These are phyloP conservation scores for Scalopus aquaticus DNA, from an alignment of 2,113 vertebrate genomes.

Conservation along the genomic window DNA sequence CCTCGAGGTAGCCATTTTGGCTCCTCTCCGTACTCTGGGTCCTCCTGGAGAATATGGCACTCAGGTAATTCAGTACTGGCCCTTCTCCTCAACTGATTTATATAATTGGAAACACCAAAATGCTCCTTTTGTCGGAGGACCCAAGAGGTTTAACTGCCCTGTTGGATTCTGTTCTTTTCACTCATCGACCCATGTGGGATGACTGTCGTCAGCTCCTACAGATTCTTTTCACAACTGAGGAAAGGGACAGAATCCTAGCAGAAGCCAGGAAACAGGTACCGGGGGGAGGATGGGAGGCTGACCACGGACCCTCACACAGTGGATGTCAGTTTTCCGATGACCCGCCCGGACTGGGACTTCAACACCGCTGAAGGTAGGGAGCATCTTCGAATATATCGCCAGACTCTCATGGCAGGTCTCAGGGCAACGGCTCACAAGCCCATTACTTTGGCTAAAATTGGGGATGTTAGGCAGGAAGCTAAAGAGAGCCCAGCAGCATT, in stretches of 20 bases:
- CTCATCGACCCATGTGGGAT: neutral
- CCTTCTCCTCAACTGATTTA: neutral
- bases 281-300: neutral
- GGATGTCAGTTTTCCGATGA: rapidly evolving
- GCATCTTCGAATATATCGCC: neutral
- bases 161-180: neutral
- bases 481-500: neutral
- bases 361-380: neutral
- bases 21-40: too few relatives aligned
- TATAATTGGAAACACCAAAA: neutral
- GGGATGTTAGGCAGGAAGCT: too few relatives aligned
- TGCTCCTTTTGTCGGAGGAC: neutral
- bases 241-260: neutral
- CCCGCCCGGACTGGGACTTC: neutral
- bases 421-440: rapidly evolving
- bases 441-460: neutral
- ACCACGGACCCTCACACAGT: neutral
- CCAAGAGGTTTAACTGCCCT: neutral
- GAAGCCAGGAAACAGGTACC: neutral
- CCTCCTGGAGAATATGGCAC: too few relatives aligned
- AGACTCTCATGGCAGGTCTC: neutral
- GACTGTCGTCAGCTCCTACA: neutral
- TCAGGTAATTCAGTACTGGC: too few relatives aligned
- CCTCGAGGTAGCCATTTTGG: too few relatives aligned
- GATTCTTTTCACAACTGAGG: neutral